Conservation (phyloP, 1,140 invertebrate species). For the Littorina saxatilis region DNA sequence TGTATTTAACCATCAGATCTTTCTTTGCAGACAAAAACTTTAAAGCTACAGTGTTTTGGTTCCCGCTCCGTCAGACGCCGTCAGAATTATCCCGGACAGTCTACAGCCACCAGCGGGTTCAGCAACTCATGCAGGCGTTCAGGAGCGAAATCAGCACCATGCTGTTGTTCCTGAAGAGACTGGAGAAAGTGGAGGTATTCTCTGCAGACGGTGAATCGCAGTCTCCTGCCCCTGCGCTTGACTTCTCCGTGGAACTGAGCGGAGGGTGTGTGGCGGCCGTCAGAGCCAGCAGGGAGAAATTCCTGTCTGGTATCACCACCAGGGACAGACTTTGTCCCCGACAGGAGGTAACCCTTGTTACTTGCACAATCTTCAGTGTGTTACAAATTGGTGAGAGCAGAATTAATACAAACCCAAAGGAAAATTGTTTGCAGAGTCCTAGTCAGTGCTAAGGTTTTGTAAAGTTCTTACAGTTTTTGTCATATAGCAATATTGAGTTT, state of each 20-base stretch:
- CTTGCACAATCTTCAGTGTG: too few relatives aligned
- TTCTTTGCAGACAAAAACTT: not conserved
- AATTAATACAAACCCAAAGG: too few relatives aligned
- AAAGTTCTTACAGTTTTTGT: too few relatives aligned
- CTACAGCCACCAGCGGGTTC: not conserved
- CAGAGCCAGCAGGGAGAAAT: not conserved
- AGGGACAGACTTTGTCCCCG: not conserved
- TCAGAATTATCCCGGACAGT: slow-evolving; percentile 47
- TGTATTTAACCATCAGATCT: too few relatives aligned
- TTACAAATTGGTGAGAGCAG: too few relatives aligned
- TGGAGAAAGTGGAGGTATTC: slow-evolving; percentile 25
- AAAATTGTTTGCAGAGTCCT: too few relatives aligned
- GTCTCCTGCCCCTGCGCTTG: not conserved
- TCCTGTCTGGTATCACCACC: not conserved
- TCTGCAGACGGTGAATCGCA: not conserved
- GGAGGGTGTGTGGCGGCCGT: slow-evolving; percentile 26
- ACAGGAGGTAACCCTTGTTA: not conserved
- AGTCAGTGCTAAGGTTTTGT: too few relatives aligned
- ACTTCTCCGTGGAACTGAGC: not conserved
- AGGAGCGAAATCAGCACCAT: not conserved
- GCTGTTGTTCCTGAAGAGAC: slow-evolving; percentile 25
- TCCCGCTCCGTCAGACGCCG: slow-evolving; percentile 50
- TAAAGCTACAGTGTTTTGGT: slow-evolving; percentile 62
- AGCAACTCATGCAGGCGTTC: not conserved
- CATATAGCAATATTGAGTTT: too few relatives aligned